A percentile compares a stretch with the other conserved stretches of the same genome.
Conservation (phyloP, 2,113 vertebrate genomes). For the Halichoerus grypus region DNA sequence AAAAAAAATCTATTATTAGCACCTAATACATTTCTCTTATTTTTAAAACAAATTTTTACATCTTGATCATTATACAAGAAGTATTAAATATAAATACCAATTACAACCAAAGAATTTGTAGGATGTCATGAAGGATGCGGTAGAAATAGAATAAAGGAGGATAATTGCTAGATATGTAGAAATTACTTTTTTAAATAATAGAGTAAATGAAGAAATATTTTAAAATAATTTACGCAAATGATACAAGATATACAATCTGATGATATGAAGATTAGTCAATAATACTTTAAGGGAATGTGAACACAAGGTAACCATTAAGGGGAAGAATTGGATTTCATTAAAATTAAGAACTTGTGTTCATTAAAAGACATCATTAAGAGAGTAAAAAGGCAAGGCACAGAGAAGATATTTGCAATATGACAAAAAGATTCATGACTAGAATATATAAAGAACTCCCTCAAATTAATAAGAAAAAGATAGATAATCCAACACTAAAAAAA, state of each 20-base stretch:
- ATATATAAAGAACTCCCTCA: neutral
- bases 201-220: neutral
- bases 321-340: neutral
- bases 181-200: conserved; percentile 4
- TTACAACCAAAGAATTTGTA: conserved; percentile 13
- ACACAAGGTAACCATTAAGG: neutral
- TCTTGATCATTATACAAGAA: neutral
- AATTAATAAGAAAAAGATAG: neutral
- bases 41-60: conserved; percentile 33
- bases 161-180: neutral
- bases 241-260: neutral
- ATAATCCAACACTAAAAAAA: neutral
- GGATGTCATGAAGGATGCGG: neutral
- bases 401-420: neutral
- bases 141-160: neutral
- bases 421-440: neutral
- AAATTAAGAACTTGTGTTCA: neutral
- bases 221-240: neutral
- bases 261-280: neutral
- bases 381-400: neutral
- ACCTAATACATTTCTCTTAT: neutral
- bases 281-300: neutral
- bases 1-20: neutral
- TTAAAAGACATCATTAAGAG: neutral
- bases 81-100: neutral